Percentiles rank a stretch among this genome's conserved stretches.
Evolutionary conservation across 2,888 invertebrate species (phyloP).

Genomic region (Onchidella celtica): DNA sequence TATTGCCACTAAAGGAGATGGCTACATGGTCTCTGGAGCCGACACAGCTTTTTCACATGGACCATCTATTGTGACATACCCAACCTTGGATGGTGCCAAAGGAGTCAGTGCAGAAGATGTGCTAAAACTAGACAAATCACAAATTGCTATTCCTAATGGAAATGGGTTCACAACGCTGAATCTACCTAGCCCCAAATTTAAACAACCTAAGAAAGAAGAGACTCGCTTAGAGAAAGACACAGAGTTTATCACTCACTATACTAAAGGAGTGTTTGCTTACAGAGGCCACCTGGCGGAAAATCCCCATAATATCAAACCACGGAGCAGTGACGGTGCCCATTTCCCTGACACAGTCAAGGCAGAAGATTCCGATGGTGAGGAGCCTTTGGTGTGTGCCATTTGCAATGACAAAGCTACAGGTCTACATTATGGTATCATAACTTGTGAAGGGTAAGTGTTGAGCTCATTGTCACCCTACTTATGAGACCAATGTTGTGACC

Average conservation of each 20-base stretch:
- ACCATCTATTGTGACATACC: slow-evolving; percentile 50
- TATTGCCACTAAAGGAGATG: slow-evolving; percentile 48
- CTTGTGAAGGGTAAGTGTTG: slow-evolving; percentile 92
- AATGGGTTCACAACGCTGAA: slow-evolving; percentile 13
- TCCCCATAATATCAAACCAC: slow-evolving; percentile 50
- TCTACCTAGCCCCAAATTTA: slow-evolving; percentile 45
- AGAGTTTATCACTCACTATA: slow-evolving; percentile 70
- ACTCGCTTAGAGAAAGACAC: slow-evolving; percentile 55
- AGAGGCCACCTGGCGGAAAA: slow-evolving; percentile 62
- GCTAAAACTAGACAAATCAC: slow-evolving; percentile 27
- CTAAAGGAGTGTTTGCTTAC: slow-evolving; percentile 68
- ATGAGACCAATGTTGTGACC: too few species aligned
- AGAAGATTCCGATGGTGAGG: slow-evolving; percentile 86
- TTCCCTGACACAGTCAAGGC: slow-evolving; percentile 40
- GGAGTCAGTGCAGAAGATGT: slow-evolving; percentile 41
- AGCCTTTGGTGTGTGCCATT: slow-evolving; percentile 83
- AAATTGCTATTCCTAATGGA: background rate
- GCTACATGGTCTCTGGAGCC: slow-evolving; percentile 33
- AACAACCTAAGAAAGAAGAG: slow-evolving; percentile 50
- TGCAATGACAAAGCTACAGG: slow-evolving; percentile 99
- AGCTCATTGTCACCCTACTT: too few species aligned
- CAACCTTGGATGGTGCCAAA: slow-evolving; percentile 48
- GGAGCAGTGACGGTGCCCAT: background rate
- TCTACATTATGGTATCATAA: slow-evolving; percentile 98
- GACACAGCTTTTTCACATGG: slow-evolving; percentile 36